These are phyloP conservation scores for Tridacna gigas DNA, from an alignment of 2,888 invertebrate species.

Conservation along the genomic window DNA sequence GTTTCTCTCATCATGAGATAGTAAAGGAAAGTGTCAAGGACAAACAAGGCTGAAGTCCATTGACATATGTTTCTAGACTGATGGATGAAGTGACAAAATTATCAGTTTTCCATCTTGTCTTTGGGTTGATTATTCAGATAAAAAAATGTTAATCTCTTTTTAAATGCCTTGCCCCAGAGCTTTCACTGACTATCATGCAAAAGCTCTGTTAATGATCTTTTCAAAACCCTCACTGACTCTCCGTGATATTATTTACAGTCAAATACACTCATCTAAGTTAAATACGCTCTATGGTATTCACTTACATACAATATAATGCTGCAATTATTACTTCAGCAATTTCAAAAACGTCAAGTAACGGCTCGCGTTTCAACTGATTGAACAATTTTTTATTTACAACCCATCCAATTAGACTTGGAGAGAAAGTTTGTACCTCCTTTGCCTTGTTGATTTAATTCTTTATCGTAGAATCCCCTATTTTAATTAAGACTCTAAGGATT, in stretches of 20 bases:
- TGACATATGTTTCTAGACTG: too few species aligned
- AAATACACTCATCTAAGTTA: not conserved
- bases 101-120: too few species aligned
- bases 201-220: not conserved
- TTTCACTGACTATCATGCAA: not conserved
- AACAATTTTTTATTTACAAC: not conserved
- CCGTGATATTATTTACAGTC: not conserved
- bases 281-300: not conserved
- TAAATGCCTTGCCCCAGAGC: not conserved
- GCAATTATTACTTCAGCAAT: slow-evolving; percentile 3
- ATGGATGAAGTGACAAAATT: too few species aligned
- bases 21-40: too few species aligned
- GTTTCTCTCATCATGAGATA: too few species aligned
- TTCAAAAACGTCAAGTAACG: not conserved
- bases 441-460: not conserved
- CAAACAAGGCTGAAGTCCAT: too few species aligned
- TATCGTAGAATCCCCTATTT: not conserved
- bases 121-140: not conserved
- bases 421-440: not conserved
- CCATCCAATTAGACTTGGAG: not conserved
- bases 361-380: not conserved
- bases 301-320: not conserved
- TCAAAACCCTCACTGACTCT: not conserved
- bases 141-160: slow-evolving; percentile 3
- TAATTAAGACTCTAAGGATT: not conserved